Evolutionary conservation across 2,888 invertebrate species (phyloP), one percentile per base, ranked within the genome.

Genomic region (Drosophila melanocephala): DNA sequence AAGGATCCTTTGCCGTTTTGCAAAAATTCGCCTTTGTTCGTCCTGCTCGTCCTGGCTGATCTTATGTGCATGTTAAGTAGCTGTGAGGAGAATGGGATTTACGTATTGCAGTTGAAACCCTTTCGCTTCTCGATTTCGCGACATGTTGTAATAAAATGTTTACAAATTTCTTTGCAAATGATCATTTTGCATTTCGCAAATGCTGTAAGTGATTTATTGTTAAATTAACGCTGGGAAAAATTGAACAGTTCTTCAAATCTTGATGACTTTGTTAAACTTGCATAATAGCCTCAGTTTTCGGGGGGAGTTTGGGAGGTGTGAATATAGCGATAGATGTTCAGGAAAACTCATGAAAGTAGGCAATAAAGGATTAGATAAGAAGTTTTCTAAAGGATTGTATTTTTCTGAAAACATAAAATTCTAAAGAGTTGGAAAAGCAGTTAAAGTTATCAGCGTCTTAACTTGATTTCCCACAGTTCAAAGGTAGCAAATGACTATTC

Each of bases 121-220:
- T 12, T 35, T 35, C 16, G 50, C 14, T 39, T 2, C 5, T 9
- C 4, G 7, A 9, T 26, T 28, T 51, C 22, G 14, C 33, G 30
- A 50, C 39, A 57, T 62, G 66, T 77, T 84, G 81, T 64, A 89
- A 88, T 84, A 87, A 87, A 89, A 83, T 89, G 86, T 88, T 88
- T 86, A 89, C 90, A 88, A 88, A 88, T 88, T 89, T 84, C 60
- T 55, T 26, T 26, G 83, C 81, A 88, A 89, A 89, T 84, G 69
- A 81, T 84, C 28, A 39, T 89, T 87, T 89, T 89, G 81, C 84
- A 82, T 68, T 69, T 53, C 19, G 66, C 59, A 65, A 72, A 63
- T 56, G 58, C 60, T 69, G 6, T 59, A 68, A 71, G 62, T 81
- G 83, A 86, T 86, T 86, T 86, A 85, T 85, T 72, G 60, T 51